Evolutionary conservation across 1,140 invertebrate genomes (phyloP), one percentile per base, ranked within the genome.

Genomic region (Eurosta solidaginis): DNA sequence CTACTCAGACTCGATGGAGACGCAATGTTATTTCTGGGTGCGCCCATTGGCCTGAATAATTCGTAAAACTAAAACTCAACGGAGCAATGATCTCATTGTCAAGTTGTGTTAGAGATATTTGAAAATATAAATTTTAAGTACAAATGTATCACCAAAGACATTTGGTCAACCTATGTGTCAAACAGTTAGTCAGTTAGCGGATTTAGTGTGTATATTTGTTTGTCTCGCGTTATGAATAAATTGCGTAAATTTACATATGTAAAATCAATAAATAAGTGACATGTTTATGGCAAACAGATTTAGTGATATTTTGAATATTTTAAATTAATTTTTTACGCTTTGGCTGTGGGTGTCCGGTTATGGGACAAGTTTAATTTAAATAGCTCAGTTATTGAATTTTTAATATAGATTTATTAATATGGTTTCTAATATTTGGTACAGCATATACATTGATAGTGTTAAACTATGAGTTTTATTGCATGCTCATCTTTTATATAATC

Each of bases 11-110:
- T 6, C 59, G 1, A 6, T 22, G 59, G 59, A 68, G 59, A 40
- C 33, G 27, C 5, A 7, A 17, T 36, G 59, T n/a, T 68, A 36
- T 17, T 20, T 59, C 6, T 68, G 59, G 59, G 59, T 68, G 59
- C 59, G 59, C 59, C 49, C 59, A 22, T 1, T 68, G 59, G 59
- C 59, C 40, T 68, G 59, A 68, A 68, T 68, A 68, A 68, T 68
- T 68, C 22, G 40, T 68, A 68, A 42, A n/a, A 54, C 20, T 7
- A 52, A 36, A 22, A n/a, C 59, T n/a, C 29, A 27, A 29, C 10
- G 22, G 29, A n/a, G 27, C 29, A 40, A 20, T 68, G 59, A 68
- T 68, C 59, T 68, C 59, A 68, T 68, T 68, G 59, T 68, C 59
- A 68, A 36, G n/a, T 10, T 22, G 33, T 1, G 36, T n/a, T n/a